Evolutionary conservation across 2,888 invertebrate genomes (phyloP), one percentile per base, ranked within the genome.

Genomic region (Dysmachus trigonus): DNA sequence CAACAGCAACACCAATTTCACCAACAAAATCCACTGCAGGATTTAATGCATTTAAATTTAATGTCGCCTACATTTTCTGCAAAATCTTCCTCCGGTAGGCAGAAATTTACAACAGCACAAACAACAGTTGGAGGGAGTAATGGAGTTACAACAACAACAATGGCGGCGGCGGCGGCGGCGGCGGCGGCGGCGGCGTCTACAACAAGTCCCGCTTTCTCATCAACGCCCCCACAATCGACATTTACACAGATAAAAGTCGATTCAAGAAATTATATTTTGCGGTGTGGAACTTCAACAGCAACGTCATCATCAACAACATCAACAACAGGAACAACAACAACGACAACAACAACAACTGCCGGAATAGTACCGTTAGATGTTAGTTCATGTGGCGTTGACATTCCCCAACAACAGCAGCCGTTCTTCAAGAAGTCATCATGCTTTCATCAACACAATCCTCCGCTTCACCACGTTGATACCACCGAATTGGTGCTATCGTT

Each of bases 181-280:
- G 31, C 31, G 5, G 31, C 31, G 5, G n/a, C 38, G 35, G 33
- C 8, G 6, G n/a, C n/a, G 8, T 15, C 35, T 27, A 1, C 41
- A 4, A 22, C 77, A 22, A 35, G 22, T n/a, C 8, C n/a, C 10
- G 18, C 13, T 5, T n/a, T 41, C 15, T 77, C 77, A 18, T 77
- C 77, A 22, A 7, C 77, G 22, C 15, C 33, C 6, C 27, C 62
- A 33, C 79, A 82, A 7, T 30, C 62, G 18, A 73, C 84, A 47
- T 76, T 76, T 22, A 77, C 41, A 31, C 74, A 86, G 38, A 82
- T 86, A 1, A 81, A 81, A 41, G 74, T 82, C 30, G 86, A 86
- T 53, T 82, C 86, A 10, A 33, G 74, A 8, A 86, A 86, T 38
- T 86, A 86, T 38, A 86, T 86, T 30, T 53, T 86, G 27, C 81